Base-by-base conservation (phyloP, 2,888 invertebrate species). In the Pinctada fucata region DNA sequence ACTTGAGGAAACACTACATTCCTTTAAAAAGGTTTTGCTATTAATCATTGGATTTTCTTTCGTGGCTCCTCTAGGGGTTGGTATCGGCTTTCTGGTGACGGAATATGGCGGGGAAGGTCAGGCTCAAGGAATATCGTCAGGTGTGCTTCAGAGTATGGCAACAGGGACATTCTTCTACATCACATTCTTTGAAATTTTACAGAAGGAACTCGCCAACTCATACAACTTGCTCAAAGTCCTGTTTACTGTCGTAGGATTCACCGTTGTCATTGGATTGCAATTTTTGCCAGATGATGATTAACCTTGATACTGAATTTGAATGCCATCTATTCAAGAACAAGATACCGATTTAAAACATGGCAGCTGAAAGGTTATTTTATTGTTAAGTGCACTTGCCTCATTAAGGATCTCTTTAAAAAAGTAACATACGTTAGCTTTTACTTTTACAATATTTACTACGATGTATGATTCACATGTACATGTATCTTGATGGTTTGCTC, bases 131-230 rank as follows among this genome's bases (percentile, higher is more conserved):
- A 79, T 89, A 50, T 81, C 88, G 4, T 88, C 86, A 71, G 93
- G 93, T 1, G 83, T 94, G 64, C 89, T 87, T 47, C 96, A 98
- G 94, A 97, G 97, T 4, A 92, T 98, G 77, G 97, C 98, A 0
- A 95, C 96, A 16, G 98, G 98, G 10, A 98, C 98, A 0, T 94
- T 98, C 65, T 93, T 98, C 6, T 98, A 98, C 93, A 97, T 98
- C 45, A 97, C 98, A 6, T 97, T 97, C 94, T 97, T 98, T 92
- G 98, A 98, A 93, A 96, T 98, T 79, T 94, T 98, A 88, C 95
- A 95, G 10, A 93, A 95, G 76, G 96, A 96, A 80, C 79, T 88
- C 75, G 81, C 79, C 2, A 75, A 83, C 48, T 74, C 82, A 67
- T 70, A 80, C n/a, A 79, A 77, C 47, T 82, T 93, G 76, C 80